phyloP scores from a whole-genome alignment of 2,888 invertebrate genomes.

The Julus scandinavius region DNA sequence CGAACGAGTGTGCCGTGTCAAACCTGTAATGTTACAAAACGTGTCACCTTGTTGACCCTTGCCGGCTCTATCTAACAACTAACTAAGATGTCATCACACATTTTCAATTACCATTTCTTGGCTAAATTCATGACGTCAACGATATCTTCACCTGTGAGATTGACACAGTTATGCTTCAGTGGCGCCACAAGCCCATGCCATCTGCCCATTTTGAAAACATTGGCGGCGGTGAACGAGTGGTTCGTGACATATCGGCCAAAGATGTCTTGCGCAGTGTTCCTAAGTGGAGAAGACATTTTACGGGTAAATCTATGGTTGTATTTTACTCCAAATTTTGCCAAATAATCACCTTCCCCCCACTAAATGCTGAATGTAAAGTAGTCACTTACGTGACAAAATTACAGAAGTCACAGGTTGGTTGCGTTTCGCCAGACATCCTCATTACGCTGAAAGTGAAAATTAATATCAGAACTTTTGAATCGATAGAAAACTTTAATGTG shows the following conservation, averaged over 20 bases:
- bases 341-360: not conserved
- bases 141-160: slow-evolving; percentile 63
- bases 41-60: not conserved
- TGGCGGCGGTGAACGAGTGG: slow-evolving; percentile 65
- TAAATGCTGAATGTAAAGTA: not conserved
- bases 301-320: not conserved
- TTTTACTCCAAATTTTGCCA: not conserved
- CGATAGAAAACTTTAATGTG: not conserved
- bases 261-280: slow-evolving; percentile 65
- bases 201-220: slow-evolving; percentile 67
- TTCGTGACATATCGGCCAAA: slow-evolving; percentile 66
- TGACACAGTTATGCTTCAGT: slow-evolving; percentile 65
- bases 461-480: slow-evolving; percentile 10
- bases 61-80: not conserved
- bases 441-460: slow-evolving; percentile 59
- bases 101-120: slow-evolving; percentile 62
- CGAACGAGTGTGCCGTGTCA: slow-evolving; percentile 51
- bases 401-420: slow-evolving; percentile 66
- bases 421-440: slow-evolving; percentile 61
- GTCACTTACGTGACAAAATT: slow-evolving; percentile 61
- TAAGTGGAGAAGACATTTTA: not conserved
- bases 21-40: slow-evolving; percentile 37
- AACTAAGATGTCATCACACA: not conserved
- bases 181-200: slow-evolving; percentile 66
- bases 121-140: slow-evolving; percentile 65